Evolutionary conservation across 1,140 invertebrate species (phyloP).

Genomic region (Anoplolepis gracilipes): DNA sequence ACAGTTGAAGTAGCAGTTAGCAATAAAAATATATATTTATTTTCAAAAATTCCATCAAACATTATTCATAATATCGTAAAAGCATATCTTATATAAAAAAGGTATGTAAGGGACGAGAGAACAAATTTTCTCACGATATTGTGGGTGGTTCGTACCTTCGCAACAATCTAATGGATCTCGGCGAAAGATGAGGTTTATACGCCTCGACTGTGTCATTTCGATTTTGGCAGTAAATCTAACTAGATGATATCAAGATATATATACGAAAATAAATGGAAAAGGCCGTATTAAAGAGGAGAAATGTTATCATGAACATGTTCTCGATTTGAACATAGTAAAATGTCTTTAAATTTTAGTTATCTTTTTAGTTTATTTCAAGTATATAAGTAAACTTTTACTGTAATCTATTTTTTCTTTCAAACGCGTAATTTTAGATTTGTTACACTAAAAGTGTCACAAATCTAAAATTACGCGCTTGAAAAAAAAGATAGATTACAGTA

Average conservation of each 20-base stretch:
- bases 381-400: too few relatives aligned
- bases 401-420: too few relatives aligned
- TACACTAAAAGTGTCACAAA: too few relatives aligned
- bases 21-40: neutral
- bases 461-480: too few relatives aligned
- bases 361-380: too few relatives aligned
- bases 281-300: too few relatives aligned
- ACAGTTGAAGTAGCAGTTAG: neutral
- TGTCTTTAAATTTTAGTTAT: too few relatives aligned
- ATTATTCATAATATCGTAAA: slow-evolving; percentile 9
- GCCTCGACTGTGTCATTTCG: slow-evolving; percentile 28
- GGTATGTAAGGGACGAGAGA: neutral
- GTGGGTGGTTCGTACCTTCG: neutral
- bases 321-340: too few relatives aligned
- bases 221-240: slow-evolving; percentile 39
- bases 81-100: neutral
- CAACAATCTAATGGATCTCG: slow-evolving; percentile 39
- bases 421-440: too few relatives aligned
- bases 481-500: too few relatives aligned
- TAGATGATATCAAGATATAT: slow-evolving; percentile 47
- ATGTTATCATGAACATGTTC: too few relatives aligned
- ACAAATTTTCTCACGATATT: slow-evolving; percentile 25
- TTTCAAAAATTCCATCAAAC: neutral
- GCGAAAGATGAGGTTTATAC: slow-evolving; percentile 21
- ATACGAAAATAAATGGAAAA: too few relatives aligned